Evolutionary conservation across 2,113 vertebrate species (phyloP).

Genomic region (Mesembrinibis cayennensis): DNA sequence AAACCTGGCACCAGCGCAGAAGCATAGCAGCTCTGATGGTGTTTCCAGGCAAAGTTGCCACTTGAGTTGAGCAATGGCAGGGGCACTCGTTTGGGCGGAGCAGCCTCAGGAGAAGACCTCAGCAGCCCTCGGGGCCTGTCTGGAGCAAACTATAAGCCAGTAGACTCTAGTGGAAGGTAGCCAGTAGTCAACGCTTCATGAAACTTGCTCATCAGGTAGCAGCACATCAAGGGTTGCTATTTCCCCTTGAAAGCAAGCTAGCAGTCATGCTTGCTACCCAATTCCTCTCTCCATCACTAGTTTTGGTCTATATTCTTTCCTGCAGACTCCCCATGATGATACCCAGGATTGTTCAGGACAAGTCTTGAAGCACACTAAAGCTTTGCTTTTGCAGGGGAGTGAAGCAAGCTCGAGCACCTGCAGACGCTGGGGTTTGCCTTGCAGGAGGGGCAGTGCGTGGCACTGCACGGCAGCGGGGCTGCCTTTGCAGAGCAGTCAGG

Average conservation of each 20-base stretch:
- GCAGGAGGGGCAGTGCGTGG: not conserved
- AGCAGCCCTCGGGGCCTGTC: not conserved
- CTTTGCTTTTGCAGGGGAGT: not conserved
- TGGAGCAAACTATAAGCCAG: not conserved
- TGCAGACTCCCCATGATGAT: not conserved
- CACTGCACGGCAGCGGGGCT: fast-evolving
- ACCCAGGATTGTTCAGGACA: not conserved
- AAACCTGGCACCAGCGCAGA: not conserved
- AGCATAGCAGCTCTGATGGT: not conserved
- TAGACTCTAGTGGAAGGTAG: not conserved
- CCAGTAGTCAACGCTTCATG: not conserved
- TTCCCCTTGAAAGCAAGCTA: not conserved
- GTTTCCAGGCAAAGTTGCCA: not conserved
- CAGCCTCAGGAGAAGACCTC: not conserved
- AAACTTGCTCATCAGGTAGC: not conserved
- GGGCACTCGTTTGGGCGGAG: not conserved
- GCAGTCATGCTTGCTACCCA: not conserved
- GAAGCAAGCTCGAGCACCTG: fast-evolving
- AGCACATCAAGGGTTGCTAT: not conserved
- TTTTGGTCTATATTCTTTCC: not conserved
- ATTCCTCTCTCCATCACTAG: not conserved
- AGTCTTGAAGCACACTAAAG: not conserved
- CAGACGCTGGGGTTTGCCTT: fast-evolving
- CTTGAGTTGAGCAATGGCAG: not conserved
- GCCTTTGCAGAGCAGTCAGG: not conserved